These are phyloP conservation scores for Saguinus imperator DNA, from an alignment of 2,113 vertebrate species.

Conservation along the genomic window DNA sequence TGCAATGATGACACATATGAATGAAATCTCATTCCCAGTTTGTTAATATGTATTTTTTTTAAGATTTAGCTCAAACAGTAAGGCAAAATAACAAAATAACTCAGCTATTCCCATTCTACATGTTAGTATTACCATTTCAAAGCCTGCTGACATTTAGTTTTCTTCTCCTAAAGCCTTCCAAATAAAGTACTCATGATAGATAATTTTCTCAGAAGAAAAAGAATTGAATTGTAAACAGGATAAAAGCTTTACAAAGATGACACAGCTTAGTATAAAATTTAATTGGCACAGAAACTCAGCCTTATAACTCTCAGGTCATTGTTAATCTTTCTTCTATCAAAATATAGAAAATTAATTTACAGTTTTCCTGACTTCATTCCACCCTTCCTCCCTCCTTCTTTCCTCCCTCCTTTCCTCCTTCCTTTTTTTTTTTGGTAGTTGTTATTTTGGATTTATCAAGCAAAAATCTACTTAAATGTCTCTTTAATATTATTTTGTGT, in stretches of 20 bases:
- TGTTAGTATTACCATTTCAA: background rate
- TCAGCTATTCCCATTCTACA: background rate
- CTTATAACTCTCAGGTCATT: too few relatives aligned
- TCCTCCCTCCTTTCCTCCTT: background rate
- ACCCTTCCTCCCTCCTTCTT: fast-evolving
- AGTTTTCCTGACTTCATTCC: background rate
- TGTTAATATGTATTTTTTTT: background rate
- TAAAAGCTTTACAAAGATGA: background rate
- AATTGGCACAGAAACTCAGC: background rate
- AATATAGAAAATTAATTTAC: background rate
- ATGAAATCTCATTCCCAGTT: background rate
- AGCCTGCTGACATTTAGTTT: background rate
- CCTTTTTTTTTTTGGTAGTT: background rate
- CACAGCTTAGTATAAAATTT: background rate
- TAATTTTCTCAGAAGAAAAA: background rate
- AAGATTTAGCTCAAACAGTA: background rate
- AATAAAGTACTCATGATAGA: background rate
- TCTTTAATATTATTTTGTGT: background rate
- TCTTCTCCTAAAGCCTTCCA: background rate
- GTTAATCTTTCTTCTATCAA: background rate
- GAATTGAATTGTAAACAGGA: background rate
- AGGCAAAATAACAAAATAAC: background rate
- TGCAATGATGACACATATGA: background rate
- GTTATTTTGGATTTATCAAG: background rate
- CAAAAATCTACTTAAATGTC: background rate